These are phyloP conservation scores for Nesometra sesokonis DNA, from an alignment of 35 echinoderm and acorn worm genomes.

Conservation along the genomic window DNA sequence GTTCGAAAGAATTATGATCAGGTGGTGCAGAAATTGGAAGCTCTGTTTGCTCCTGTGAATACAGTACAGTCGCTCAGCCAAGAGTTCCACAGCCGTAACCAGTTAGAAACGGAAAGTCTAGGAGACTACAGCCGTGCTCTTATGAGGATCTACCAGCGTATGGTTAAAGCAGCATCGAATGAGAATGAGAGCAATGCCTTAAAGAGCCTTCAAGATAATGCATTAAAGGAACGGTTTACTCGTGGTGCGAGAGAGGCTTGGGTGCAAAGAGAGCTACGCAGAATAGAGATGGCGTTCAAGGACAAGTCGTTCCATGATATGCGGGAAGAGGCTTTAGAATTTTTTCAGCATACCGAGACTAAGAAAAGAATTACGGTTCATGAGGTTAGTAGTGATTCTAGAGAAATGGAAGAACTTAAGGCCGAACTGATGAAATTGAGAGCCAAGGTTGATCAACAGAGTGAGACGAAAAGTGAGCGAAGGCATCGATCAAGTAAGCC, in stretches of 20 bases:
- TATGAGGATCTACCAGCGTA: slow-evolving; percentile 11
- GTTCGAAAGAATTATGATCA: not conserved
- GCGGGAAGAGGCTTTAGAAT: slow-evolving; percentile 24
- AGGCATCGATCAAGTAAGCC: not conserved
- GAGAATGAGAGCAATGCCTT: slow-evolving; percentile 26
- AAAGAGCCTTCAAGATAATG: slow-evolving; percentile 4
- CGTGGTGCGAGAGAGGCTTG: slow-evolving; percentile 34
- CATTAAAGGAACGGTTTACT: slow-evolving; percentile 22
- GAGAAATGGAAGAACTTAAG: not conserved
- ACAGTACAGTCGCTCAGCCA: slow-evolving; percentile 13
- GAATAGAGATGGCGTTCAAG: slow-evolving; percentile 12
- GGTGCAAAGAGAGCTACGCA: slow-evolving; percentile 20
- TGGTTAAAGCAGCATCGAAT: slow-evolving; percentile 13
- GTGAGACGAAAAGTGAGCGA: too few species aligned
- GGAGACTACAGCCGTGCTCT: slow-evolving; percentile 32
- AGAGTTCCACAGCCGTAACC: slow-evolving; percentile 19
- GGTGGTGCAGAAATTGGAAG: not conserved
- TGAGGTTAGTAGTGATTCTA: not conserved
- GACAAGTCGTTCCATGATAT: slow-evolving; percentile 23
- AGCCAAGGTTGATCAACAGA: not conserved
- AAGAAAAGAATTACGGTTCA: not conserved
- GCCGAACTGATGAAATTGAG: not conserved
- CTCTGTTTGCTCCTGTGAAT: slow-evolving; percentile 18
- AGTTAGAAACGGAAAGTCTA: slow-evolving; percentile 11
- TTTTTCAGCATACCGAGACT: slow-evolving; percentile 17